Evolutionary conservation across 2,888 invertebrate genomes (phyloP).

Genomic region (Brenthis daphne): DNA sequence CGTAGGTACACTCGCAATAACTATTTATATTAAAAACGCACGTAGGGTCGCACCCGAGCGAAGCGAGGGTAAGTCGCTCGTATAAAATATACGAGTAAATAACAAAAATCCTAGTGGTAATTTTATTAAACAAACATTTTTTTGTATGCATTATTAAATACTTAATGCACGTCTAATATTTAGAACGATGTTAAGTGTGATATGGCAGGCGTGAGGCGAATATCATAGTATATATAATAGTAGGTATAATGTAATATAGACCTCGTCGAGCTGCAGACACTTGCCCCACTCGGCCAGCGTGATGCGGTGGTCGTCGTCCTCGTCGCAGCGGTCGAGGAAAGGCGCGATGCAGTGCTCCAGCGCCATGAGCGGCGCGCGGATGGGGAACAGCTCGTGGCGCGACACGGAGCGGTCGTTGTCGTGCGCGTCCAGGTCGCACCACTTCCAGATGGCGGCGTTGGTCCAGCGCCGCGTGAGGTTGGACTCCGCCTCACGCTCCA

Average conservation of each 20-base stretch:
- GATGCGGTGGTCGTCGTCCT: conserved; percentile 93
- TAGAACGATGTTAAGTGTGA: too few species aligned
- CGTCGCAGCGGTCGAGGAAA: conserved; percentile 96
- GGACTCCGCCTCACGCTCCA: conserved; percentile 94
- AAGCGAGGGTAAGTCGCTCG: too few species aligned
- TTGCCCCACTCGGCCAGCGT: conserved; percentile 96
- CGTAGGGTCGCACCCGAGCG: too few species aligned
- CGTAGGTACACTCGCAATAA: too few species aligned
- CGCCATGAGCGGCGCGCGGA: conserved; percentile 96
- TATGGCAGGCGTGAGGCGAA: too few species aligned
- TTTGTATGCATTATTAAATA: too few species aligned
- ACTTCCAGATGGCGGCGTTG: conserved; percentile 98
- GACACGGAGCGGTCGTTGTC: conserved; percentile 93
- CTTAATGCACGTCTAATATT: too few species aligned
- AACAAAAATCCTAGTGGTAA: too few species aligned
- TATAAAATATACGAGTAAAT: too few species aligned
- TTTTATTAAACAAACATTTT: too few species aligned
- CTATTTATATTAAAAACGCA: too few species aligned
- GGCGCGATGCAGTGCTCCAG: conserved; percentile 99
- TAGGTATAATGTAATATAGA: conserved; percentile 50
- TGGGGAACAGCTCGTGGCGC: conserved; percentile 97
- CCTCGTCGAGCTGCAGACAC: conserved; percentile 92
- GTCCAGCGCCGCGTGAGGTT: conserved; percentile 92
- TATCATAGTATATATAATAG: too few species aligned
- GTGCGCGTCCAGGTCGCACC: conserved; percentile 97